Conservation (phyloP, 1,140 invertebrate species). For the Platyscapa corneri region DNA sequence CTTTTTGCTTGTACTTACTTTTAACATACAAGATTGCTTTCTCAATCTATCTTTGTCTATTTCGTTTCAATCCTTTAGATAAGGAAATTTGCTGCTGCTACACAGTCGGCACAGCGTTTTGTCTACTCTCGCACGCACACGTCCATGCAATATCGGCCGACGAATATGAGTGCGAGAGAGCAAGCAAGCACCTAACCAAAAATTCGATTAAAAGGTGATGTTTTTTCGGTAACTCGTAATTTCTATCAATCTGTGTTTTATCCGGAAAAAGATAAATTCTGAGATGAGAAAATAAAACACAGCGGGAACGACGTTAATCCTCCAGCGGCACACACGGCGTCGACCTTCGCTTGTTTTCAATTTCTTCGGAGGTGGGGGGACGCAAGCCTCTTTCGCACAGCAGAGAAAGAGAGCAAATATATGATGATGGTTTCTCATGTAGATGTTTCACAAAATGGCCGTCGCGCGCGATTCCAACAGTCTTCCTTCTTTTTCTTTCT, state of each 20-base stretch:
- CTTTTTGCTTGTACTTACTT: conserved; percentile 24
- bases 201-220: conserved; percentile 14
- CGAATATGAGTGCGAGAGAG: conserved; percentile 43
- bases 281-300: conserved; percentile 43
- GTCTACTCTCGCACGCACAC: background rate
- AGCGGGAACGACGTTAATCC: conserved; percentile 66
- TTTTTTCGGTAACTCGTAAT: conserved; percentile 16
- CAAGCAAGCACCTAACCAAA: conserved; percentile 54
- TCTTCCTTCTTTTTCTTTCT: conserved; percentile 24
- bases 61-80: background rate
- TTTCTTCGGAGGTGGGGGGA: conserved; percentile 26
- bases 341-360: conserved; percentile 73
- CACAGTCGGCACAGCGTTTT: conserved; percentile 25
- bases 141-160: background rate
- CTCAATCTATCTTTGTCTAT: background rate
- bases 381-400: conserved; percentile 1
- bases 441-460: conserved; percentile 71
- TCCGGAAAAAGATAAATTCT: conserved; percentile 8
- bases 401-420: conserved; percentile 21
- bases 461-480: conserved; percentile 49
- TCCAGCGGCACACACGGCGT: conserved; percentile 64
- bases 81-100: background rate
- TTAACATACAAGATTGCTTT: background rate
- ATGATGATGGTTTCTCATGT: conserved; percentile 18
- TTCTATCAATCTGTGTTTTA: background rate